Conservation (phyloP, 2,888 invertebrate species). For the Luperina nickerlii region DNA sequence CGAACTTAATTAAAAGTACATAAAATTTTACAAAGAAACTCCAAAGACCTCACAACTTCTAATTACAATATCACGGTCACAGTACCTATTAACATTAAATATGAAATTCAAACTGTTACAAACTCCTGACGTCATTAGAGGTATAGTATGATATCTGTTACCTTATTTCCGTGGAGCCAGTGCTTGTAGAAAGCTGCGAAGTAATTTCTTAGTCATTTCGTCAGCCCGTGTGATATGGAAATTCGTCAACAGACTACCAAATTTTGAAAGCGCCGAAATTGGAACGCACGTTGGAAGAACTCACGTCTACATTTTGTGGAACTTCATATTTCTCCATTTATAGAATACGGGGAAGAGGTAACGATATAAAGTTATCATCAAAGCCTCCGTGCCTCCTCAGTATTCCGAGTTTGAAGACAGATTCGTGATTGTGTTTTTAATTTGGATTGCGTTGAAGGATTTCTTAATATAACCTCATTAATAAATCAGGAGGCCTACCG, state of each 20-base stretch:
- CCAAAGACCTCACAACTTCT: constrained; percentile 7
- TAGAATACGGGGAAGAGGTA: not conserved
- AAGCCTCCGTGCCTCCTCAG: not conserved
- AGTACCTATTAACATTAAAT: constrained; percentile 13
- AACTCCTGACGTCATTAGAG: constrained; percentile 20
- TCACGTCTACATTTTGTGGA: not conserved
- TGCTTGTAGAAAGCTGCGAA: constrained; percentile 31
- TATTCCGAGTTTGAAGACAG: not conserved
- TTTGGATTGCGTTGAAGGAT: not conserved
- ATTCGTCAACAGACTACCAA: constrained; percentile 40
- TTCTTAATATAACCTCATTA: not conserved
- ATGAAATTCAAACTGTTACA: constrained; percentile 21
- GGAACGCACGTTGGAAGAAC: constrained; percentile 32
- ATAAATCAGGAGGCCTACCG: too few species aligned
- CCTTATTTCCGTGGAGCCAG: constrained; percentile 29
- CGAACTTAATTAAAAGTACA: constrained; percentile 3
- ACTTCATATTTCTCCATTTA: constrained; percentile 2
- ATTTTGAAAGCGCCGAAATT: constrained; percentile 39
- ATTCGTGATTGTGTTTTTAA: constrained; percentile 3
- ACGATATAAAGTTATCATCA: not conserved
- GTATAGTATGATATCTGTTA: constrained; percentile 40
- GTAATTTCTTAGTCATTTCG: constrained; percentile 41
- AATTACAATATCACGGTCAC: constrained; percentile 34
- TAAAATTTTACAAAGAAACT: constrained; percentile 8
- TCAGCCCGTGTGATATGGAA: constrained; percentile 32